These are phyloP conservation scores for Camponotus pennsylvanicus DNA, from an alignment of 1,140 invertebrate species.

Conservation along the genomic window DNA sequence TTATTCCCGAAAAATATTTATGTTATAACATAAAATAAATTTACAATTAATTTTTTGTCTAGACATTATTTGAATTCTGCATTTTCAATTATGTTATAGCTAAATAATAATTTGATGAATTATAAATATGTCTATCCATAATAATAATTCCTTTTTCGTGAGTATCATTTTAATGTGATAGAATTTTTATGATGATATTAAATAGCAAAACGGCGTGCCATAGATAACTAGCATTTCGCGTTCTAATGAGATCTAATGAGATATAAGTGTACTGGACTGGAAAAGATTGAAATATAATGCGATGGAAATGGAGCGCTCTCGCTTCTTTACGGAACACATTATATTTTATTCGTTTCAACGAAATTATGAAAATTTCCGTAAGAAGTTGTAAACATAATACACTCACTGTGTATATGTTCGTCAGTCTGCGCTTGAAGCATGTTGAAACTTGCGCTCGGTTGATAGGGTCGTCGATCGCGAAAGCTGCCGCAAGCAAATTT, in stretches of 20 bases:
- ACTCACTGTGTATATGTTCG: conserved; percentile 82
- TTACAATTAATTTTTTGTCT: too few species aligned
- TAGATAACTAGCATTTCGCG: background rate
- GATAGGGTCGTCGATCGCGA: conserved; percentile 79
- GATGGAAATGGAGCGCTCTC: background rate
- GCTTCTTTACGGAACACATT: too few species aligned
- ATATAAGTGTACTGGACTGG: background rate
- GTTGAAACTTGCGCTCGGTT: conserved; percentile 81
- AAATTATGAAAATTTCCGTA: background rate
- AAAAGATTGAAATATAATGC: conserved; percentile 3
- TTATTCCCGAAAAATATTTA: too few species aligned
- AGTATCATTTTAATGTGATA: too few species aligned
- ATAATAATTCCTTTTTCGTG: too few species aligned
- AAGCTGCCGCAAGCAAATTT: conserved; percentile 89
- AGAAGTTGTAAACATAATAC: conserved; percentile 4
- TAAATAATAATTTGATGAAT: too few species aligned
- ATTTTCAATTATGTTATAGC: too few species aligned
- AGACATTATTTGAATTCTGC: too few species aligned
- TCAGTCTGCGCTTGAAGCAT: conserved; percentile 83
- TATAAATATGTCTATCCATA: too few species aligned
- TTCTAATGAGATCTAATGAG: background rate
- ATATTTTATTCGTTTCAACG: background rate
- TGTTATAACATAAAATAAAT: too few species aligned
- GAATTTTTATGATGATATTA: too few species aligned
- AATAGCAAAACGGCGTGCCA: too few species aligned